Conservation (phyloP, 1,140 invertebrate species). For the Neotoxoptera formosana region DNA sequence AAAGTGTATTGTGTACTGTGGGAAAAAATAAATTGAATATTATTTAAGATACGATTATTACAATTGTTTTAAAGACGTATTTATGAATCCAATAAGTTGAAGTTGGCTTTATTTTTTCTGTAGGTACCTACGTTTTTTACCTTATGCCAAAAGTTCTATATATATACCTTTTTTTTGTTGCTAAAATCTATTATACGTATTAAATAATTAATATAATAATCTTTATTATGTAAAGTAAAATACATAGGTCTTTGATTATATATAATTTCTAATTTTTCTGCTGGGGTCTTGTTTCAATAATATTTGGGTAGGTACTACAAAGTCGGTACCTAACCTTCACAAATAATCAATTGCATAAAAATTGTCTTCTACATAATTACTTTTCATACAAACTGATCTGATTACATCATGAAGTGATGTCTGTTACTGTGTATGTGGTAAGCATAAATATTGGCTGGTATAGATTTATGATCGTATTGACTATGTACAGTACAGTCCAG, state of each 20-base stretch:
- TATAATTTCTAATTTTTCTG: background rate
- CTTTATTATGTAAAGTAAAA: background rate
- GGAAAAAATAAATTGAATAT: background rate
- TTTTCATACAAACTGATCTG: background rate
- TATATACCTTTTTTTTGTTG: background rate
- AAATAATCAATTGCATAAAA: background rate
- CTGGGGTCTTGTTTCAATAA: background rate
- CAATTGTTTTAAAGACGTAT: background rate
- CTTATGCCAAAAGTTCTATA: background rate
- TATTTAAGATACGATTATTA: background rate
- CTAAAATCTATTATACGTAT: background rate
- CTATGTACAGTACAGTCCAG: too few relatives aligned
- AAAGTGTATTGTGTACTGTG: background rate
- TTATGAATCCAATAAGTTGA: background rate
- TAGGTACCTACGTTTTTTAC: background rate
- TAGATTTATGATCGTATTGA: background rate
- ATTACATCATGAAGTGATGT: background rate
- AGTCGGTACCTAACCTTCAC: background rate
- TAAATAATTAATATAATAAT: background rate
- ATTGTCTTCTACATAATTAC: background rate
- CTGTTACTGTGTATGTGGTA: background rate
- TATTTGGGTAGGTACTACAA: background rate
- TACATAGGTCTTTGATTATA: background rate
- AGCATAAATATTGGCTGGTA: background rate
- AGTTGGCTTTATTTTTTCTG: background rate